phyloP scores from a whole-genome alignment of 1,140 invertebrate genomes.

The Bombus terrestris region DNA sequence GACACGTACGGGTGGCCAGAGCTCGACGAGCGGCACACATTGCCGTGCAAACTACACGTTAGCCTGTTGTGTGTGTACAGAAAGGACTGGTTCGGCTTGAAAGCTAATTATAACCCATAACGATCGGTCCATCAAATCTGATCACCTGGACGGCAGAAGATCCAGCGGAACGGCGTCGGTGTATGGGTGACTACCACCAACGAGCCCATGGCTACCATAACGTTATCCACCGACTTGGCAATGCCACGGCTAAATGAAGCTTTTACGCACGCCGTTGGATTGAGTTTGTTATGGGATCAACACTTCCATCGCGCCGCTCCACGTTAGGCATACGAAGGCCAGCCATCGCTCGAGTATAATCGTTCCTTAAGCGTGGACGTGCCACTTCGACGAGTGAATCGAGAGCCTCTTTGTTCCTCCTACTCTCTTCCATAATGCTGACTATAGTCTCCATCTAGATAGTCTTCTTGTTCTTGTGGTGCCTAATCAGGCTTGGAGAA shows the following conservation, averaged over 20 bases:
- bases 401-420: slow-evolving; percentile 40
- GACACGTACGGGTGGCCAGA: slow-evolving; percentile 25
- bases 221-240: slow-evolving; percentile 47
- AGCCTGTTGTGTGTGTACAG: background rate
- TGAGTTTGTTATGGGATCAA: slow-evolving; percentile 75
- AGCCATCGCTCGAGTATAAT: slow-evolving; percentile 58
- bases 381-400: slow-evolving; percentile 54
- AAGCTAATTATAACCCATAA: slow-evolving; percentile 78
- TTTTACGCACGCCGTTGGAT: slow-evolving; percentile 72
- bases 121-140: slow-evolving; percentile 80
- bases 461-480: background rate
- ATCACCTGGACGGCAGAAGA: slow-evolving; percentile 64
- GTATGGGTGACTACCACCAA: slow-evolving; percentile 23
- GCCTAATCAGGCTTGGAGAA: background rate
- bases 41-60: background rate
- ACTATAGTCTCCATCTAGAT: background rate
- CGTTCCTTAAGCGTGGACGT: slow-evolving; percentile 55
- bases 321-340: slow-evolving; percentile 57
- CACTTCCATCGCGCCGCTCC: slow-evolving; percentile 63
- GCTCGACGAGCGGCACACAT: background rate
- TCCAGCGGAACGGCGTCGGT: background rate
- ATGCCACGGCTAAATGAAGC: slow-evolving; percentile 74
- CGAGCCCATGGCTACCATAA: slow-evolving; percentile 7
- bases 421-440: background rate
- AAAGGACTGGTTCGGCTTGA: slow-evolving; percentile 53